A percentile compares a stretch with the other conserved stretches of the same genome.
phyloP scores from a whole-genome alignment of 2,113 vertebrate species.

The Gadus chalcogrammus region DNA sequence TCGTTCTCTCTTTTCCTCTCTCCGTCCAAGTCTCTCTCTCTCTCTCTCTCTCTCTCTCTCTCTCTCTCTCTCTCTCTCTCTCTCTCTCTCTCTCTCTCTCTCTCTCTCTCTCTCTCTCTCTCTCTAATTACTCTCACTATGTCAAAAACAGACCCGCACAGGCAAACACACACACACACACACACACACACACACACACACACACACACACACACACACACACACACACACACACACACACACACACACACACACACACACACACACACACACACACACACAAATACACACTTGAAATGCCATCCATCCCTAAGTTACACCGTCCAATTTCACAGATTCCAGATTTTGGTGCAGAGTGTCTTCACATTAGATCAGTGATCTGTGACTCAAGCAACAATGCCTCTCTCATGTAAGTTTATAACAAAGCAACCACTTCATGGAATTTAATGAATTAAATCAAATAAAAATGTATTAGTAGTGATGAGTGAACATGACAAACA shows the following conservation, averaged over 20 bases:
- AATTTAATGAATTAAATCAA: no score
- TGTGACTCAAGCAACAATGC: no score
- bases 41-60: not conserved
- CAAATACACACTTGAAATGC: not conserved
- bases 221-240: not conserved
- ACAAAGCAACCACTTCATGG: no score
- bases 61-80: not conserved
- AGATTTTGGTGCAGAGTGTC: no score
- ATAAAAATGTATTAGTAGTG: no score
- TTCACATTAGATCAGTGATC: no score
- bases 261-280: slow-evolving; percentile 1
- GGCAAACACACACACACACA: not conserved
- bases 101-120: not conserved
- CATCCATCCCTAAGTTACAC: no score
- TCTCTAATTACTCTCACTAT: slow-evolving; percentile 10
- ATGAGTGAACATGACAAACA: no score
- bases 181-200: not conserved
- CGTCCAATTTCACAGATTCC: no score
- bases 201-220: not conserved
- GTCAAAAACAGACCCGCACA: slow-evolving; percentile 9
- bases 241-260: not conserved
- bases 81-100: not conserved
- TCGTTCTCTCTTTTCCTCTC: not conserved
- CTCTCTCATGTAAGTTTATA: no score
- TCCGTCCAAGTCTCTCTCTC: not conserved